phyloP scores from a whole-genome alignment of 2,797 vertebrate genomes.

The Aselliscus stoliczkanus region DNA sequence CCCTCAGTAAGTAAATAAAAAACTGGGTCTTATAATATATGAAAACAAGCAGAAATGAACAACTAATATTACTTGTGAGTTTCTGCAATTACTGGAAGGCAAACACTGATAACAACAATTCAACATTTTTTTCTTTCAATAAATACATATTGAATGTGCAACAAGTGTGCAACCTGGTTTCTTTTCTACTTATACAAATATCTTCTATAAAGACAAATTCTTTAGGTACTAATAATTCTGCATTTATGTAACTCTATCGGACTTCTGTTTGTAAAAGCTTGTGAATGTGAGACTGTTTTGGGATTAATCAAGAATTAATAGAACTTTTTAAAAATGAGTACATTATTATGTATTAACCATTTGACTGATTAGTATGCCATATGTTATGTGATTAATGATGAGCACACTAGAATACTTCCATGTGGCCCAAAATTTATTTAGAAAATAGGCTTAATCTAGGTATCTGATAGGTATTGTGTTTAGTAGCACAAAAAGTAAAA shows the following conservation, averaged over 20 bases:
- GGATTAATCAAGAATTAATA: not conserved
- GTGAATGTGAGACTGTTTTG: not conserved
- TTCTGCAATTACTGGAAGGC: constrained; percentile 29
- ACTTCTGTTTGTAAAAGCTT: not conserved
- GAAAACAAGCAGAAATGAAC: constrained; percentile 52
- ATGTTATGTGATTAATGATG: not conserved
- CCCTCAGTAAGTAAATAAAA: not conserved
- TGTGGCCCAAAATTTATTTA: constrained; percentile 28
- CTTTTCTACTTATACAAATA: constrained; percentile 39
- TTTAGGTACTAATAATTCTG: not conserved
- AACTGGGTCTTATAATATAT: not conserved
- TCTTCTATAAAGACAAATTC: constrained; percentile 12
- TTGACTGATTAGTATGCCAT: not conserved
- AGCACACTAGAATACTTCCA: not conserved
- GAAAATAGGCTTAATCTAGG: not conserved
- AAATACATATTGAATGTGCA: not conserved
- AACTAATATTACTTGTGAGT: constrained; percentile 39
- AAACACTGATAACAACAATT: not conserved
- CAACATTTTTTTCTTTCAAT: not conserved
- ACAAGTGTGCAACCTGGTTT: not conserved
- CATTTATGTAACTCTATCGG: constrained; percentile 29
- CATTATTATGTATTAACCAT: not conserved
- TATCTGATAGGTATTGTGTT: not conserved
- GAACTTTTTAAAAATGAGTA: not conserved
- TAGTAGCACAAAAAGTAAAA: not conserved